phyloP scores from a whole-genome alignment of 2,113 vertebrate species.

The Sarotherodon lohbergeri region DNA sequence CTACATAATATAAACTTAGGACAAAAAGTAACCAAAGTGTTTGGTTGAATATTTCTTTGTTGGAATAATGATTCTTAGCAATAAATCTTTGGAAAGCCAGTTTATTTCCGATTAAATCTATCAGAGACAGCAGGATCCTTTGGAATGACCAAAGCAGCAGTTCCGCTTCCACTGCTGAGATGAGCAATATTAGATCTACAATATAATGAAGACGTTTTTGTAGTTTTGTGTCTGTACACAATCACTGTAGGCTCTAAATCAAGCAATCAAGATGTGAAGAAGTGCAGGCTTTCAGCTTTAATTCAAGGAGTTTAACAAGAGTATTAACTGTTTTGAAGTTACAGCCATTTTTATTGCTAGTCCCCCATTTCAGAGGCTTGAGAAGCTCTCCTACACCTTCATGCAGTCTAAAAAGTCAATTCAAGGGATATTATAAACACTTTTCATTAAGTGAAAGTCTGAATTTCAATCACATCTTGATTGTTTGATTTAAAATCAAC shows the following conservation, averaged over 20 bases:
- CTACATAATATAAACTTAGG: neutral
- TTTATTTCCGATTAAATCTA: neutral
- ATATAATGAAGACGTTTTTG: neutral
- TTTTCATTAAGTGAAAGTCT: neutral
- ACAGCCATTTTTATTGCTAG: neutral
- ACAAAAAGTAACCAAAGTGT: neutral
- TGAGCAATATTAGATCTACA: neutral
- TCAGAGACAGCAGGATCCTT: neutral
- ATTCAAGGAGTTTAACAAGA: neutral
- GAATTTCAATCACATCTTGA: neutral
- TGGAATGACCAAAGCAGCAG: neutral
- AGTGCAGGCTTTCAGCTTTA: neutral
- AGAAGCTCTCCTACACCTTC: neutral
- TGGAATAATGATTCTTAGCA: neutral
- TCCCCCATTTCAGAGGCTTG: neutral
- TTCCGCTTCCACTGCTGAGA: neutral
- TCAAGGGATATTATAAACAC: neutral
- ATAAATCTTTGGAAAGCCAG: neutral
- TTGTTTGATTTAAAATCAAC: neutral
- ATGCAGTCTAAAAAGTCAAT: neutral
- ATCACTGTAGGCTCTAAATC: neutral
- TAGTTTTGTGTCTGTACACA: neutral
- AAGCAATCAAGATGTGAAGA: neutral
- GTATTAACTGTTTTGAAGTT: neutral
- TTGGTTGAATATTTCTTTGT: neutral